Conservation (phyloP, 2,113 vertebrate genomes). For the Brienomyrus brachyistius region DNA sequence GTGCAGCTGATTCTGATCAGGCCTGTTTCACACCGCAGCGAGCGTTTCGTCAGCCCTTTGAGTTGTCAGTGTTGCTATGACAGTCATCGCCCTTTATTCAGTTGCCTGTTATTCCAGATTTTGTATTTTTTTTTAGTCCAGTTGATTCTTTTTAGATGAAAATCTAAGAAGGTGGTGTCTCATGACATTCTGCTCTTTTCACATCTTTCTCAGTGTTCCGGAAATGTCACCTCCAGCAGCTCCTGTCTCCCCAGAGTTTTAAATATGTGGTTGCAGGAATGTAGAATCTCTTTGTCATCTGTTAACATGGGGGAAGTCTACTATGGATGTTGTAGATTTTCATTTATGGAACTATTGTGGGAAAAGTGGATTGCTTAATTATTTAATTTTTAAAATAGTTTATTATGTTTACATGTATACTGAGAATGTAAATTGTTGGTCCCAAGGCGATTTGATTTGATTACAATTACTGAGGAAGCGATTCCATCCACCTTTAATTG, state of each 20-base stretch:
- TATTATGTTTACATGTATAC: background rate
- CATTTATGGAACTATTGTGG: background rate
- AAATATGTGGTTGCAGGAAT: background rate
- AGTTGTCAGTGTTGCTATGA: background rate
- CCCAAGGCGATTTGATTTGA: background rate
- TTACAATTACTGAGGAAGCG: background rate
- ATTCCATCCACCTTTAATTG: background rate
- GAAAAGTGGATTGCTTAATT: background rate
- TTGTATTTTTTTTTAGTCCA: background rate
- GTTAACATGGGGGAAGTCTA: background rate
- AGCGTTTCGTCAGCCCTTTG: background rate
- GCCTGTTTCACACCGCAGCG: background rate
- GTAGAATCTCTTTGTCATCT: background rate
- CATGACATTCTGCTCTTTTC: background rate
- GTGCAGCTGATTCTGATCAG: background rate
- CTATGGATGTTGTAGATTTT: background rate
- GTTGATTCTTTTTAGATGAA: background rate
- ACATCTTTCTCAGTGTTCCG: background rate
- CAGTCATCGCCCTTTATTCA: background rate
- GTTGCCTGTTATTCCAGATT: background rate
- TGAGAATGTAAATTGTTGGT: background rate
- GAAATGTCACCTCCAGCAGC: background rate
- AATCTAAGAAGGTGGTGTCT: background rate
- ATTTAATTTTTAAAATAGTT: background rate
- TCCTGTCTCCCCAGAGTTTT: background rate